phyloP scores from a whole-genome alignment of 2,113 vertebrate species.

The Delphinapterus leucas region DNA sequence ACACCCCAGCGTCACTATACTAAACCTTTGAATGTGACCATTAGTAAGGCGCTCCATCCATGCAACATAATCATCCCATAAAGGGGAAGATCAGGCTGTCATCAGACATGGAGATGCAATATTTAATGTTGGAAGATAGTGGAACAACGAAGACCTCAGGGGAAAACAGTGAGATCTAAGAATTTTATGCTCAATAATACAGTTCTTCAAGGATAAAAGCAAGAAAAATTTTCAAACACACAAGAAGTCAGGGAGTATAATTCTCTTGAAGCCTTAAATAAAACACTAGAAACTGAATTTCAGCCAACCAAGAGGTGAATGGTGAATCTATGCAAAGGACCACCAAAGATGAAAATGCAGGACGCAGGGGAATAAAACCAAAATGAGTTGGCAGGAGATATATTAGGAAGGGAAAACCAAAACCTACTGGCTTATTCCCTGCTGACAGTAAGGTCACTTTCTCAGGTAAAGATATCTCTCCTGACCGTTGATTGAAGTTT shows the following conservation, averaged over 20 bases:
- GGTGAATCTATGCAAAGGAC: neutral
- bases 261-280: neutral
- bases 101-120: neutral
- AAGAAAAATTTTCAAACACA: neutral
- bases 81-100: neutral
- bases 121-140: neutral
- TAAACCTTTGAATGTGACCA: neutral
- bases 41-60: neutral
- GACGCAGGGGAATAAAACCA: neutral
- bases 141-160: neutral
- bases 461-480: neutral
- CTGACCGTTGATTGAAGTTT: neutral
- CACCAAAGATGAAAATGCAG: neutral
- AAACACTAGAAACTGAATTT: neutral
- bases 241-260: neutral
- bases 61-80: neutral
- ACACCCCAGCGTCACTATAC: neutral
- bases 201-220: constrained; percentile 25
- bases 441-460: neutral
- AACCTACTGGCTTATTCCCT: neutral
- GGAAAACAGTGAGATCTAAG: neutral
- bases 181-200: neutral
- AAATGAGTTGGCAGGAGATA: neutral
- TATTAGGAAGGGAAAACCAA: neutral
- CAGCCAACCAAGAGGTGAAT: neutral